Percentiles rank a stretch among this genome's conserved stretches.
Evolutionary conservation across 1,140 invertebrate species (phyloP).

Genomic region (Panulirus ornatus): DNA sequence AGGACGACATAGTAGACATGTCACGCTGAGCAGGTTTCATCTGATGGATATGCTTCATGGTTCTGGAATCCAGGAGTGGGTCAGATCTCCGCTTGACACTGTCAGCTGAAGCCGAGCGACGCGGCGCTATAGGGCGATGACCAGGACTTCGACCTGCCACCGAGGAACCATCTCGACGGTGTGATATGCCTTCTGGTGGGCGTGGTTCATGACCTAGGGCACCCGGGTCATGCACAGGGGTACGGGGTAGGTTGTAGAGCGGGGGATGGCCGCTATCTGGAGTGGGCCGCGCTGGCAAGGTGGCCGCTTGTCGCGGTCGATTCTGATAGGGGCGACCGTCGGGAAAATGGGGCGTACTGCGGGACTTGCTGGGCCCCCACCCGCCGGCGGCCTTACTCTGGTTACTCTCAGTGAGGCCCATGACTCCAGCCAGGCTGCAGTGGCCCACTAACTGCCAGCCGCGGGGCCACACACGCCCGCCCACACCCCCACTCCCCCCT

Average conservation of each 20-base stretch:
- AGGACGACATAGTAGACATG: background rate
- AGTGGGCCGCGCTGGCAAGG: slow-evolving; percentile 30
- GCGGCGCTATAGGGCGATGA: slow-evolving; percentile 37
- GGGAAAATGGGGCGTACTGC: slow-evolving; percentile 46
- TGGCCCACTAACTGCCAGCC: background rate
- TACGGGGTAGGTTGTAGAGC: background rate
- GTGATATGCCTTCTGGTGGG: background rate
- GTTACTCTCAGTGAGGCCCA: slow-evolving; percentile 67
- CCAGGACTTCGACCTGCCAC: slow-evolving; percentile 1
- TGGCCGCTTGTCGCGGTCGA: slow-evolving; percentile 56
- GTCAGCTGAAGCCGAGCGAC: slow-evolving; percentile 60
- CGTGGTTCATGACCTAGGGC: slow-evolving; percentile 5
- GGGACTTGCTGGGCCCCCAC: slow-evolving; percentile 55
- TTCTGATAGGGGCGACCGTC: slow-evolving; percentile 11
- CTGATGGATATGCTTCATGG: background rate
- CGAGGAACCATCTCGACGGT: background rate
- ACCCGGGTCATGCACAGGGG: slow-evolving; percentile 26
- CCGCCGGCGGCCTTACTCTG: slow-evolving; percentile 44
- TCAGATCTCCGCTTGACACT: slow-evolving; percentile 31
- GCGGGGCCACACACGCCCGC: background rate
- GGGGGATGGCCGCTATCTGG: slow-evolving; percentile 6
- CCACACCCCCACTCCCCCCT: background rate
- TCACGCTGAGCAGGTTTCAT: background rate
- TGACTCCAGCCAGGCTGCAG: background rate
- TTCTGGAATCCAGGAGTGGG: slow-evolving; percentile 4